Percentiles rank a stretch among this genome's conserved stretches.
phyloP scores from a whole-genome alignment of 1,140 invertebrate species.

The Diuraphis noxia region DNA sequence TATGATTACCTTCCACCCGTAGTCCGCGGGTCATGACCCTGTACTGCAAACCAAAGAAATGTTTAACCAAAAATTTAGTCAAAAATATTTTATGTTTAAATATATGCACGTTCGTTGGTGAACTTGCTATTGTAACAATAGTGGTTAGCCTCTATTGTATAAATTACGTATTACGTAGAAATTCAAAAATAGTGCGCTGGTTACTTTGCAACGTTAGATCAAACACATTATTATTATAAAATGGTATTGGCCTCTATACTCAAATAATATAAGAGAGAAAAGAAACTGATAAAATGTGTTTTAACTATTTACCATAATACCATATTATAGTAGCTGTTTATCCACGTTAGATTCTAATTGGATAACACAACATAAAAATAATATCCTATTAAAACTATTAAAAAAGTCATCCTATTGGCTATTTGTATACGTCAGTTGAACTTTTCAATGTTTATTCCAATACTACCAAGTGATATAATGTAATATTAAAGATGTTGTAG shows the following conservation, averaged over 20 bases:
- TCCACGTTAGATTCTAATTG: neutral
- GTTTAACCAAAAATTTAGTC: neutral
- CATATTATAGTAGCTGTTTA: neutral
- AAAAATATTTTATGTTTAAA: neutral
- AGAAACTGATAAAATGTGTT: neutral
- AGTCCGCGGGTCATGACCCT: slow-evolving; percentile 19
- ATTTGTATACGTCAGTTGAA: neutral
- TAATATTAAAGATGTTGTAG: neutral
- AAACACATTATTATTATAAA: too few relatives aligned
- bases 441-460: neutral
- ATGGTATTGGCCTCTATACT: neutral
- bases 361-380: neutral
- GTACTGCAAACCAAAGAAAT: neutral
- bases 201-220: neutral
- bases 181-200: neutral
- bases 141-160: neutral
- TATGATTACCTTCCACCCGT: neutral
- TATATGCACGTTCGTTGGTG: neutral
- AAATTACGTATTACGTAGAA: neutral
- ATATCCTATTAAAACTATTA: neutral
- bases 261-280: neutral
- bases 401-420: neutral
- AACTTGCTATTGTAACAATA: too few relatives aligned
- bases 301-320: neutral
- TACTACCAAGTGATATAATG: neutral